Percentiles rank a stretch among this genome's conserved stretches.
Evolutionary conservation across 2,888 invertebrate species (phyloP).

Genomic region (Cremastinae sp.): DNA sequence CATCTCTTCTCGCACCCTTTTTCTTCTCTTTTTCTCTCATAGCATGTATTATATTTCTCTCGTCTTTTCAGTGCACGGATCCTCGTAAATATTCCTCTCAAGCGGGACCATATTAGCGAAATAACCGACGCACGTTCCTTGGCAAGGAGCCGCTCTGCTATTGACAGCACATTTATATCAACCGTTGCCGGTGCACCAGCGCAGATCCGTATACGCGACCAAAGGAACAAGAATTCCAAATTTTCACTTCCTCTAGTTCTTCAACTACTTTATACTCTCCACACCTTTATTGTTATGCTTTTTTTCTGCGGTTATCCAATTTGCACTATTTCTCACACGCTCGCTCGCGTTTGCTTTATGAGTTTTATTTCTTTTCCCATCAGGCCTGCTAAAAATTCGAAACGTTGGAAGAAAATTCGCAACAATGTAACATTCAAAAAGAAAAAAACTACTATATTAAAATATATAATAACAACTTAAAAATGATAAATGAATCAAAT

Average conservation of each 20-base stretch:
- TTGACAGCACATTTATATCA: constrained; percentile 79
- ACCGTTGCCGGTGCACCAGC: constrained; percentile 59
- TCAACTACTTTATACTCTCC: constrained; percentile 45
- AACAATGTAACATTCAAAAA: too few species aligned
- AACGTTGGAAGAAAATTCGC: too few species aligned
- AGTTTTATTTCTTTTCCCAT: constrained; percentile 43
- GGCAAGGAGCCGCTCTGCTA: constrained; percentile 79
- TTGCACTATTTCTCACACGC: constrained; percentile 48
- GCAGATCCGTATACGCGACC: constrained; percentile 30
- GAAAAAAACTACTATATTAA: too few species aligned
- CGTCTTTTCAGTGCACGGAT: constrained; percentile 61
- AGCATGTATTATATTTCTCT: constrained; percentile 58
- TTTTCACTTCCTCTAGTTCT: constrained; percentile 44
- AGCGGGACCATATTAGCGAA: constrained; percentile 74
- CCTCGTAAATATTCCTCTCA: constrained; percentile 78
- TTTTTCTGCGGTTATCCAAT: constrained; percentile 48
- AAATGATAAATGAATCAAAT: too few species aligned
- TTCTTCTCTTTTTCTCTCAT: constrained; percentile 10
- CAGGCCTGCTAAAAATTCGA: too few species aligned
- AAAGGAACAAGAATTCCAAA: constrained; percentile 27
- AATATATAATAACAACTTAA: too few species aligned
- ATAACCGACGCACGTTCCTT: constrained; percentile 73
- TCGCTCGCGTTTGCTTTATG: too few species aligned
- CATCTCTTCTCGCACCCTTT: too few species aligned
- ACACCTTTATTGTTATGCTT: constrained; percentile 42